phyloP scores from a whole-genome alignment of 2,113 vertebrate species.

The Isichthys henryi region DNA sequence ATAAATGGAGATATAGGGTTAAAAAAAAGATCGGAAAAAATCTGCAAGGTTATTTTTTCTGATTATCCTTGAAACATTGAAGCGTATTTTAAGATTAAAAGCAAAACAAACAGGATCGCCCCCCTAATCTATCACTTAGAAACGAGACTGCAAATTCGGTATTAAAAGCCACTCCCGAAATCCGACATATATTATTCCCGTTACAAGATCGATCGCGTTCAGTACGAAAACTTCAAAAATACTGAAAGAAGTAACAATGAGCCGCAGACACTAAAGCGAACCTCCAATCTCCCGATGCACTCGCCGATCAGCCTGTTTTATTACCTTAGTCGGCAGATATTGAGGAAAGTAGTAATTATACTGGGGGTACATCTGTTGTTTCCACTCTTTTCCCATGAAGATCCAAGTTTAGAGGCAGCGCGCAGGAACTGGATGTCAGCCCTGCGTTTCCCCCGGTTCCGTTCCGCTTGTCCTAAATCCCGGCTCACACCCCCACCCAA shows the following conservation, averaged over 20 bases:
- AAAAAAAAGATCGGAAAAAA: neutral
- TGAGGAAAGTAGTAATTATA: constrained; percentile 80
- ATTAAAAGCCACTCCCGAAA: neutral
- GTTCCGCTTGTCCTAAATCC: neutral
- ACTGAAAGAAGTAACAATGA: neutral
- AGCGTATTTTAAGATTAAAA: neutral
- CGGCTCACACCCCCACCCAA: neutral
- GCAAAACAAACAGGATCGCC: neutral
- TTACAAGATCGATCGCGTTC: neutral
- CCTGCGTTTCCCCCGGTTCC: neutral
- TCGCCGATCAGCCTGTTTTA: neutral
- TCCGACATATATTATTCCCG: neutral
- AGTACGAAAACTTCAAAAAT: neutral
- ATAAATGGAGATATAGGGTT: neutral
- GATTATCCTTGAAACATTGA: neutral
- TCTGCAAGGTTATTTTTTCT: neutral
- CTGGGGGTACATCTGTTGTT: constrained; percentile 80
- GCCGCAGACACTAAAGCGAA: neutral
- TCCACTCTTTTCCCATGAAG: constrained; percentile 83
- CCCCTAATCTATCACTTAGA: neutral
- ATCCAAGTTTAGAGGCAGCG: constrained; percentile 48
- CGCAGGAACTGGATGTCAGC: neutral
- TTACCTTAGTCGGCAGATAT: constrained; percentile 71
- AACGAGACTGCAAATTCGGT: neutral
- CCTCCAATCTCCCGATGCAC: neutral